These are phyloP conservation scores for Drosophila burlai DNA, from an alignment of 1,140 invertebrate species.

Conservation along the genomic window DNA sequence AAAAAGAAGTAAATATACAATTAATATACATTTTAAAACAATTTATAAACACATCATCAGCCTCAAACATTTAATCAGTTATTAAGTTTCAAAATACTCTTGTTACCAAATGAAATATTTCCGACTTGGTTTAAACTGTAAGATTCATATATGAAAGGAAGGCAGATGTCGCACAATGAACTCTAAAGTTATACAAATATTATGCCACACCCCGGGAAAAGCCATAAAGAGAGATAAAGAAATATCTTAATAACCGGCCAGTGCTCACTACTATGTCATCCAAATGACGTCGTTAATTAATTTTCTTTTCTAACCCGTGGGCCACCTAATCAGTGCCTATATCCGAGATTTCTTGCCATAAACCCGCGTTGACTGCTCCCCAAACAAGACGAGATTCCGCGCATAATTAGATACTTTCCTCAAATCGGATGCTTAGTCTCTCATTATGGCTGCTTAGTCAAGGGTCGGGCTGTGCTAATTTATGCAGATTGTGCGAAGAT, in stretches of 20 bases:
- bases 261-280: conserved; percentile 8
- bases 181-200: conserved; percentile 1
- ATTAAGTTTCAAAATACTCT: not conserved
- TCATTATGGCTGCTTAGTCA: conserved; percentile 40
- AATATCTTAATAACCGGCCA: not conserved
- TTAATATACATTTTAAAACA: not conserved
- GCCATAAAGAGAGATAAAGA: not conserved
- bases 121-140: not conserved
- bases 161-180: not conserved
- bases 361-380: conserved; percentile 22
- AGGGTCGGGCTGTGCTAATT: conserved; percentile 55
- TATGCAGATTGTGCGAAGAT: conserved; percentile 57
- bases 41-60: not conserved
- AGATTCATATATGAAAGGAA: too few relatives aligned
- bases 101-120: not conserved
- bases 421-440: conserved; percentile 43
- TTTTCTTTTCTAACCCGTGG: conserved; percentile 17
- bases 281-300: conserved; percentile 14
- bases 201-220: conserved; percentile 10
- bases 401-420: conserved; percentile 44
- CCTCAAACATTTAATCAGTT: not conserved
- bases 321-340: conserved; percentile 12
- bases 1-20: not conserved
- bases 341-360: conserved; percentile 20
- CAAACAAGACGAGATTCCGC: conserved; percentile 17